phyloP scores from a whole-genome alignment of 1,140 invertebrate species.

The Lepidotrigona ventralis region DNA sequence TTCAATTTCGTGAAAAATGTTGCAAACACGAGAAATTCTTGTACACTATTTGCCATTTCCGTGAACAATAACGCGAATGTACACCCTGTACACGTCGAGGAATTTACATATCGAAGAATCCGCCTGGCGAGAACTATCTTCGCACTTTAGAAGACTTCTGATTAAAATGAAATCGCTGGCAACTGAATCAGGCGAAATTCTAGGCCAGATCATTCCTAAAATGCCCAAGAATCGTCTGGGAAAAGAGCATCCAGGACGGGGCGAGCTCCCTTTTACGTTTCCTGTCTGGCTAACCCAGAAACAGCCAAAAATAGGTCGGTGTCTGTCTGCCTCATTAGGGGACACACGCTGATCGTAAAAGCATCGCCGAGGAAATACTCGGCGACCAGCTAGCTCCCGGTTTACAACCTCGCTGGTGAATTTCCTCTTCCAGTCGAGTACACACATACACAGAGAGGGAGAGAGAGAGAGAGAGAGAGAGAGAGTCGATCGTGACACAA shows the following conservation, averaged over 20 bases:
- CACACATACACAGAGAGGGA: not conserved
- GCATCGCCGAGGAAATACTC: not conserved
- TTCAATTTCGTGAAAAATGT: too few relatives aligned
- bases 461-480: not conserved
- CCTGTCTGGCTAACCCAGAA: constrained; percentile 21
- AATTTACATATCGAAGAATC: not conserved
- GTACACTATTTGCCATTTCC: too few relatives aligned
- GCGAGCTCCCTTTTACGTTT: constrained; percentile 2
- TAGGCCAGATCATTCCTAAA: not conserved
- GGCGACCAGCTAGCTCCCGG: not conserved
- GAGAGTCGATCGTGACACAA: constrained; percentile 21
- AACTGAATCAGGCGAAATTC: not conserved
- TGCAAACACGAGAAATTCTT: too few relatives aligned
- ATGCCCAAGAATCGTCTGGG: not conserved
- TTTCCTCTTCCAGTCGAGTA: not conserved
- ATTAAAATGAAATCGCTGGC: not conserved
- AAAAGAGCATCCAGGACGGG: not conserved
- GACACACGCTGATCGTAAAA: constrained; percentile 15
- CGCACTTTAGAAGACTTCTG: too few relatives aligned
- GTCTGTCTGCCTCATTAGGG: constrained; percentile 4
- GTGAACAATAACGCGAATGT: too few relatives aligned
- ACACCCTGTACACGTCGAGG: not conserved
- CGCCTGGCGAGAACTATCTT: not conserved
- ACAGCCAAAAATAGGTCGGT: constrained; percentile 23
- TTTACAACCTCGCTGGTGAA: not conserved